Evolutionary conservation across 30 jellyfish, hydroid and myxozoan species (phyloP).

Genomic region (Sanderia malayensis): DNA sequence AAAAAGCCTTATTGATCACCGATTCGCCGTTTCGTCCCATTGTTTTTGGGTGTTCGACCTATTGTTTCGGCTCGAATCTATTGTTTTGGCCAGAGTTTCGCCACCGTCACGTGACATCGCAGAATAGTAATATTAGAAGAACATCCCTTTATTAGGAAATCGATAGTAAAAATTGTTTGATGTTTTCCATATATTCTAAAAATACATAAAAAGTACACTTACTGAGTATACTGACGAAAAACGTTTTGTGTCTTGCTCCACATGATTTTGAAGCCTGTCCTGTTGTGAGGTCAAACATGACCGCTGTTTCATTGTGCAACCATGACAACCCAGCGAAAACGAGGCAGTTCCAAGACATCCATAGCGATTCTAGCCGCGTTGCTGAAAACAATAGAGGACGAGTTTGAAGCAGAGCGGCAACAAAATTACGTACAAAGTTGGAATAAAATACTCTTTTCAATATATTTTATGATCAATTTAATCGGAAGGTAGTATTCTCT

Average conservation of each 20-base stretch:
- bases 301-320: slow-evolving; percentile 15
- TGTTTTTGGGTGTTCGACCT: too few relatives aligned
- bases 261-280: slow-evolving; percentile 19
- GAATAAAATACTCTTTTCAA: slow-evolving; percentile 4
- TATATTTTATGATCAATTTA: slow-evolving; percentile 1
- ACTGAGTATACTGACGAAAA: slow-evolving; percentile 6
- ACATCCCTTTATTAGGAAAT: slow-evolving; percentile 5
- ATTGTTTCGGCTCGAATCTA: too few relatives aligned
- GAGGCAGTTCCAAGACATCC: slow-evolving; percentile 15
- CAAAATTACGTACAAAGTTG: slow-evolving; percentile 8
- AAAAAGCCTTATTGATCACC: too few relatives aligned
- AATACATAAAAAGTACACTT: not conserved
- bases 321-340: slow-evolving; percentile 36
- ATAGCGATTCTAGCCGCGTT: slow-evolving; percentile 1
- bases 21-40: too few relatives aligned
- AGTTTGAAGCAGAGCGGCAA: not conserved
- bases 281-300: not conserved
- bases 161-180: slow-evolving; percentile 6
- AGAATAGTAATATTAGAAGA: too few relatives aligned
- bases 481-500: not conserved
- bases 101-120: too few relatives aligned
- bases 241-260: slow-evolving; percentile 19
- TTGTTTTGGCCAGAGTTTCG: too few relatives aligned
- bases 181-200: slow-evolving; percentile 16
- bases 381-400: slow-evolving; percentile 1